Base-by-base conservation (phyloP, 2,113 vertebrate genomes). In the Gobius niger region DNA sequence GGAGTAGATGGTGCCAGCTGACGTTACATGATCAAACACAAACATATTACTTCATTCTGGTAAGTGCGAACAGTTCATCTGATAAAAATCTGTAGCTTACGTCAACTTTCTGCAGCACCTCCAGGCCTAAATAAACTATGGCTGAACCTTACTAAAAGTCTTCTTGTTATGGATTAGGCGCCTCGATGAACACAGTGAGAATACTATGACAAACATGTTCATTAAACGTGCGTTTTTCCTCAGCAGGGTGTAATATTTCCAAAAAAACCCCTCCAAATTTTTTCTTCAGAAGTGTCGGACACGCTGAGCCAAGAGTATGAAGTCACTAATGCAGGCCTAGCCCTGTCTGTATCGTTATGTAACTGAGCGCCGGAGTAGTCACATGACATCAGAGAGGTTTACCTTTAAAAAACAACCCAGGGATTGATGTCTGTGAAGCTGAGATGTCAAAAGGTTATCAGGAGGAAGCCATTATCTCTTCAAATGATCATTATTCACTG, bases 321-420 rank as follows among this genome's bases (percentile, higher is more conserved):
- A 78, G 85, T 86, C 81, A 86, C 65, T 0, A 83, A 56, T 1
- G n/a, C 1, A 0, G 70, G 62, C 67, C 50, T n/a, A 2, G 16
- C 74, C 34, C 65, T 67, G 79, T 52, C 44, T 50, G 82, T 78
- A 50, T 8, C 4, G 24, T 88, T 90, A 85, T 72, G 83, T 73
- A 90, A 88, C 51, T 56, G 13, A 49, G 40, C 41, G 69, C 62
- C 4, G 1, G 68, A 72, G 70, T 57, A 64, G 44, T 63, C 76
- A 65, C 78, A 75, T 85, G 70, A 87, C 79, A 70, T 80, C 82
- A 52, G 59, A 0, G 9, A 18, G 65, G 59, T 67, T 77, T 51
- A 69, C 71, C 70, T 63, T 44, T 66, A 7, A 34, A 34, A 11
- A 18, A 44, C 65, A 42, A 63, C 61, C 47, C 11, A 42, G 16